Evolutionary conservation across 2,113 vertebrate genomes (phyloP).

Genomic region (Rhombomys opimus): DNA sequence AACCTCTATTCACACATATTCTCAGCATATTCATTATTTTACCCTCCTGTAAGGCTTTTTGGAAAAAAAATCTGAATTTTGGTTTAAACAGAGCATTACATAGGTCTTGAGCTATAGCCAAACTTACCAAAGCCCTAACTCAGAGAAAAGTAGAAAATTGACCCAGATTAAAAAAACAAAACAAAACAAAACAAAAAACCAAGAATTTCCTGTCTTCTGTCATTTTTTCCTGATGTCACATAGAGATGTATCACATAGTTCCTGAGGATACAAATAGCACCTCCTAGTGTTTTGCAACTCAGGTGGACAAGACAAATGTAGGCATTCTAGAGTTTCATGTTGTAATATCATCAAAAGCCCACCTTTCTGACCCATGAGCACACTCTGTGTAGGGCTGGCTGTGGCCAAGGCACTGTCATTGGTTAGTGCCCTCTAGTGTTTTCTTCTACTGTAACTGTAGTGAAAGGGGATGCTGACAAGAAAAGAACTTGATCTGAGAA

Average conservation of each 20-base stretch:
- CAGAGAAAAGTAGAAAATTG: not conserved
- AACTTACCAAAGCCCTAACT: not conserved
- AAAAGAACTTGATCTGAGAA: not conserved
- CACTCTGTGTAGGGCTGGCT: not conserved
- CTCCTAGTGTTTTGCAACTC: not conserved
- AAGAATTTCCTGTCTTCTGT: not conserved
- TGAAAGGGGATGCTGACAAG: accelerated
- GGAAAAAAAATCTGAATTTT: not conserved
- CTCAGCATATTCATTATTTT: not conserved
- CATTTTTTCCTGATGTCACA: not conserved
- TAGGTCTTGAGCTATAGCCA: not conserved
- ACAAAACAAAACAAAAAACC: too few species aligned
- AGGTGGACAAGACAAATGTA: not conserved
- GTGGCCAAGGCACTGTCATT: not conserved
- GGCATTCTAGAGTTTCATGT: not conserved
- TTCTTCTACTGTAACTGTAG: not conserved
- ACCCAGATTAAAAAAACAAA: not conserved
- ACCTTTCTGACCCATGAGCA: accelerated
- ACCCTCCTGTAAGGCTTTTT: not conserved
- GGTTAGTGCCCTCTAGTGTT: constrained; percentile 36
- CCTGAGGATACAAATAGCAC: not conserved
- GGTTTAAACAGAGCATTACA: not conserved
- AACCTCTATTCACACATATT: not conserved
- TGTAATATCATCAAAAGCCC: not conserved
- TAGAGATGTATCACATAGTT: not conserved